Evolutionary conservation across 2,888 invertebrate genomes (phyloP).

Genomic region (Bellardia bayeri): DNA sequence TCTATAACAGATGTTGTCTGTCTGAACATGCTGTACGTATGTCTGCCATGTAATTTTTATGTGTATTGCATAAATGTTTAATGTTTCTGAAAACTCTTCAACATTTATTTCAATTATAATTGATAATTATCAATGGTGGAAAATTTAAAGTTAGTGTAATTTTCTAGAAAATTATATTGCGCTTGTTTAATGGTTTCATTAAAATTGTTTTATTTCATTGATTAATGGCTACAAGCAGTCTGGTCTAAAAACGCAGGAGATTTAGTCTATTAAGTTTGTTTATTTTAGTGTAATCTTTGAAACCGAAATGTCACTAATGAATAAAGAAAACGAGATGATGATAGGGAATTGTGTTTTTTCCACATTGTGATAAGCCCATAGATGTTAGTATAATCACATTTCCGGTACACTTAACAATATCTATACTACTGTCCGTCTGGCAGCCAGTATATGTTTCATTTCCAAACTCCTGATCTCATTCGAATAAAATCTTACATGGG

Average conservation of each 20-base stretch:
- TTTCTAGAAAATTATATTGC: neutral
- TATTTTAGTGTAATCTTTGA: neutral
- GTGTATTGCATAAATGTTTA: conserved; percentile 52
- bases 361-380: too few species aligned
- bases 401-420: too few species aligned
- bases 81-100: conserved; percentile 46
- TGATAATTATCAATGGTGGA: conserved; percentile 49
- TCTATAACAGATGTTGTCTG: conserved; percentile 67
- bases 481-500: too few species aligned
- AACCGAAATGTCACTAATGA: neutral
- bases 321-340: too few species aligned
- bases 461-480: too few species aligned
- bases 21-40: conserved; percentile 31
- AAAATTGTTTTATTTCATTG: conserved; percentile 19
- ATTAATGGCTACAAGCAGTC: conserved; percentile 2
- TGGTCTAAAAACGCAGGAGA: neutral
- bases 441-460: too few species aligned
- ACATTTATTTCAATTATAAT: conserved; percentile 49
- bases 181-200: conserved; percentile 10
- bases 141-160: conserved; percentile 20
- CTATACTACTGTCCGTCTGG: too few species aligned
- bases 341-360: too few species aligned
- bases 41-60: conserved; percentile 36
- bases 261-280: neutral
- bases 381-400: too few species aligned